Evolutionary conservation across 2,888 invertebrate genomes (phyloP), one percentile per base, ranked within the genome.

Genomic region (Dasypolia templi): DNA sequence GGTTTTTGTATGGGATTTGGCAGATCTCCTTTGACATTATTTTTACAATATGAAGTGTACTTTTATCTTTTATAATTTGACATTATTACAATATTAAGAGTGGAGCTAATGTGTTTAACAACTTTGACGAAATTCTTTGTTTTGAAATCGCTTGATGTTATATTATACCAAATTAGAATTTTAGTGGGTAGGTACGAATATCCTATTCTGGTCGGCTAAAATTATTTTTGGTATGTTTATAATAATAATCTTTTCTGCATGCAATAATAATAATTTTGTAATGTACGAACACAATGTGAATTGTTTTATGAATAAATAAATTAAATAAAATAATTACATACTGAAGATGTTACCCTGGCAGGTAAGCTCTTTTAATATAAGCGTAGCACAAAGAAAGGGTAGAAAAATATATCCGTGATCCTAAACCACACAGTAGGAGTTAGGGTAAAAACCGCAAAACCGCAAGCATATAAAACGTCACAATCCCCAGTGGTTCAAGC

Each of bases 401-500:
- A 51, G 3, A 12, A 35, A 49, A 53, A 53, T 44, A 32, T 29
- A 0, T 39, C 17, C 26, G 4, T 46, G 11, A 56, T 46, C 51
- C 53, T 19, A n/a, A 61, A 44, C 49, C 44, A 53, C 61, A 62
- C 35, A 51, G 26, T 17, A 42, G n/a, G 26, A 55, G 9, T 44
- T 22, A 35, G 17, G 22, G 11, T 58, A 29, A 51, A 44, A 61
- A 51, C 49, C 68, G 12, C 44, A 65, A 49, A 26, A 35, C 14
- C 29, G 32, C 39, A 62, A n/a, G n/a, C 14, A 58, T 32, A 67
- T 46, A 73, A 66, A 78, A 62, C 32, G 42, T 74, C 53, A 73
- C 69, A 75, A 44, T 63, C 69, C 70, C 44, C 22, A 26, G 29
- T 11, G 32, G 62, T 51, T 66, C 26, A 32, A 56, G 35, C 64